Conservation (phyloP, 1,140 invertebrate species). For the Dinothrombium tinctorium region DNA sequence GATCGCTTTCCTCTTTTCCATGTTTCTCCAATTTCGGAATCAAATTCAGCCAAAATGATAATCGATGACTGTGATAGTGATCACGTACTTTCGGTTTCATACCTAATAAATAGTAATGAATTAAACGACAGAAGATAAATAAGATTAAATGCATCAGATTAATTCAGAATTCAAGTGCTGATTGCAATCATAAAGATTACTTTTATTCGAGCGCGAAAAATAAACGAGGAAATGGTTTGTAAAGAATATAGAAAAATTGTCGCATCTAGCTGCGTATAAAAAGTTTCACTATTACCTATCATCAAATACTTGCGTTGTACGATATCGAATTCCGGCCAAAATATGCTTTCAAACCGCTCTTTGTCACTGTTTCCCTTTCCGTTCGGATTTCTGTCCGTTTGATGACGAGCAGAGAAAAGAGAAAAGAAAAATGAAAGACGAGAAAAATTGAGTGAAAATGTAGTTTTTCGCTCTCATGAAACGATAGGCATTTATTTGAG, state of each 20-base stretch:
- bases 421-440: too few species aligned
- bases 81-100: slow-evolving; percentile 67
- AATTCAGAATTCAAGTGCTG: too few species aligned
- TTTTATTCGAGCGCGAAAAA: too few species aligned
- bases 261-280: too few species aligned
- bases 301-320: neutral
- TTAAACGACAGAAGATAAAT: too few species aligned
- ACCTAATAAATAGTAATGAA: slow-evolving; percentile 29
- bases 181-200: too few species aligned
- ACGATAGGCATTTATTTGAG: too few species aligned
- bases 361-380: neutral
- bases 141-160: too few species aligned
- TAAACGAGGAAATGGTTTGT: too few species aligned
- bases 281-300: neutral
- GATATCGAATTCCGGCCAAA: neutral
- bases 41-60: slow-evolving; percentile 89
- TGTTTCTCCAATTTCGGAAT: slow-evolving; percentile 53
- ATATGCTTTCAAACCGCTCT: neutral
- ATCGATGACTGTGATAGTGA: slow-evolving; percentile 73
- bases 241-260: too few species aligned
- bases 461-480: too few species aligned
- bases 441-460: too few species aligned
- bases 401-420: neutral
- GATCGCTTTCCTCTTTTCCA: neutral
- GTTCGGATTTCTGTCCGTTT: neutral